Evolutionary conservation across 2,888 invertebrate genomes (phyloP).

Genomic region (Cepaea hortensis): DNA sequence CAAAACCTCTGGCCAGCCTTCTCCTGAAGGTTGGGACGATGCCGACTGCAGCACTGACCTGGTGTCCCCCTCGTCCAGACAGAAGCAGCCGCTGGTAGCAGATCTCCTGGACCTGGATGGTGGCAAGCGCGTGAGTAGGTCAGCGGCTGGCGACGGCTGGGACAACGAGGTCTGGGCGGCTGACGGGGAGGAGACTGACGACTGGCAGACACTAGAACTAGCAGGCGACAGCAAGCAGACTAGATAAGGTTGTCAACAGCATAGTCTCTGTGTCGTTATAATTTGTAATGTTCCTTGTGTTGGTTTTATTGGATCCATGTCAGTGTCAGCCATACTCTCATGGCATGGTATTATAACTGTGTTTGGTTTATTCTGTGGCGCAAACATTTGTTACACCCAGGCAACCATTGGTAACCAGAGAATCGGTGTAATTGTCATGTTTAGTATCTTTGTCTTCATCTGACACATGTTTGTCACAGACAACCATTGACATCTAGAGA

Average conservation of each 20-base stretch:
- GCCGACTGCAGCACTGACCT: slow-evolving; percentile 64
- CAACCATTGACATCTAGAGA: too few species aligned
- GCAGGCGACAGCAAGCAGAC: slow-evolving; percentile 47
- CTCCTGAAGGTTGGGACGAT: slow-evolving; percentile 64
- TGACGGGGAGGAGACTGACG: slow-evolving; percentile 68
- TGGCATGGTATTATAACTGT: background rate
- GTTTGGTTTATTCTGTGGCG: too few species aligned
- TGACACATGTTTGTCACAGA: too few species aligned
- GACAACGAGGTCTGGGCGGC: slow-evolving; percentile 73
- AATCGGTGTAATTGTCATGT: too few species aligned
- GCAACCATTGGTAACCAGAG: too few species aligned
- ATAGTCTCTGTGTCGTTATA: background rate
- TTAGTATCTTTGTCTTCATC: too few species aligned
- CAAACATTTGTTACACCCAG: too few species aligned
- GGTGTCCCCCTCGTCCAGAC: slow-evolving; percentile 56
- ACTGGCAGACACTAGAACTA: slow-evolving; percentile 71
- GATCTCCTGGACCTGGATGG: slow-evolving; percentile 70
- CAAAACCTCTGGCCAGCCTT: slow-evolving; percentile 31
- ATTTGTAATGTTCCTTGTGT: background rate
- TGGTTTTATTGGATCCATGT: background rate
- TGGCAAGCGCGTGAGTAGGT: slow-evolving; percentile 51
- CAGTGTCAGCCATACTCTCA: background rate
- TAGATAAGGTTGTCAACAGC: slow-evolving; percentile 12
- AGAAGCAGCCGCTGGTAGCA: slow-evolving; percentile 68
- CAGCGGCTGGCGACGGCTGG: slow-evolving; percentile 60